Conservation (phyloP, 2,113 vertebrate species). For the Lates calcarifer region DNA sequence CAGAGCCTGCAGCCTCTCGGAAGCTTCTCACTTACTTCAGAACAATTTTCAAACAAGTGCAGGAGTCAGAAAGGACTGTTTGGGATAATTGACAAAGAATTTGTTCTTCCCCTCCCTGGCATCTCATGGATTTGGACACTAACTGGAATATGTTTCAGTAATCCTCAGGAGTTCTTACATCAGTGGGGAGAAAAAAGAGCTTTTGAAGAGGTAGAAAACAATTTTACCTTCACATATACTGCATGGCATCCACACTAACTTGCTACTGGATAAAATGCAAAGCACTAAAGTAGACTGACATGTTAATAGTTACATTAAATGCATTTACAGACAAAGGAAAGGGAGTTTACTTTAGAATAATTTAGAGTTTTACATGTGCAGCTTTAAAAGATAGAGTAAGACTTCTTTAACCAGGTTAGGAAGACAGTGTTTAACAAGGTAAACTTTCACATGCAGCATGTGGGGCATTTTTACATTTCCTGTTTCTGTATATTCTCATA, state of each 20-base stretch:
- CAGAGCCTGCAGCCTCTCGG: constrained; percentile 58
- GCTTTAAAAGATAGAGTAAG: neutral
- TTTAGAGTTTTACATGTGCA: neutral
- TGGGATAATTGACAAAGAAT: constrained; percentile 61
- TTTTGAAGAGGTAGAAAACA: constrained; percentile 67
- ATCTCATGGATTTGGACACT: constrained; percentile 62
- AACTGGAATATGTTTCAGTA: constrained; percentile 72
- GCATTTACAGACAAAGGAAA: neutral
- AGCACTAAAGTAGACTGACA: neutral
- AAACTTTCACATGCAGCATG: neutral
- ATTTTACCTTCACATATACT: constrained; percentile 46
- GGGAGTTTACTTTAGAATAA: neutral
- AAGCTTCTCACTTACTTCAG: constrained; percentile 75
- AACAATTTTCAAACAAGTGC: constrained; percentile 84
- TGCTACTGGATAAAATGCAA: neutral
- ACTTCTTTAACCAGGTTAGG: neutral
- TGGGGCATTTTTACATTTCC: neutral
- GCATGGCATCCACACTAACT: constrained; percentile 25
- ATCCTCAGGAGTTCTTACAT: constrained; percentile 31
- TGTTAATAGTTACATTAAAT: neutral
- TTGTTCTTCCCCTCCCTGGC: constrained; percentile 23
- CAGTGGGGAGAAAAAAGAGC: constrained; percentile 47
- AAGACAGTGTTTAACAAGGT: neutral
- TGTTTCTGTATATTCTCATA: neutral
- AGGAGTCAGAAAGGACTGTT: constrained; percentile 69